A percentile compares a stretch with the other conserved stretches of the same genome.
Evolutionary conservation across 2,797 vertebrate species (phyloP).

Genomic region (Sebastes nivosus): DNA sequence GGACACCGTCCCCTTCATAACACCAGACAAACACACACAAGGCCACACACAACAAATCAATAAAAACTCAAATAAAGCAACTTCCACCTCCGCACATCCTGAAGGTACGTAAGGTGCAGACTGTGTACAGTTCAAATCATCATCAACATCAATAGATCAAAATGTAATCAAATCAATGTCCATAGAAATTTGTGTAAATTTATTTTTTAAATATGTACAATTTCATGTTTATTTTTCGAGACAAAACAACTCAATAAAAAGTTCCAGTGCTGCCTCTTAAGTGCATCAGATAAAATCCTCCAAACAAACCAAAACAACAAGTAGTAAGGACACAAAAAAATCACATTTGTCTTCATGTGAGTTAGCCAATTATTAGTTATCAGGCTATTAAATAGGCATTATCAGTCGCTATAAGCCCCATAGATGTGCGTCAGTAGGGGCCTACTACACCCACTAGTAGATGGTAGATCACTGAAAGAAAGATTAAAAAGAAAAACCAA

Average conservation of each 20-base stretch:
- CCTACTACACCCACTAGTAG: no score
- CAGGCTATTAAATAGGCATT: no score
- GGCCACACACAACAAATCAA: neutral
- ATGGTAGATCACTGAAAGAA: no score
- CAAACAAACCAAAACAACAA: neutral
- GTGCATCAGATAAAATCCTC: constrained; percentile 16
- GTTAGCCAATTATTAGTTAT: no score
- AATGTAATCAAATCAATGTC: neutral
- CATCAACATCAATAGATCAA: neutral
- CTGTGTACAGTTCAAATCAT: neutral
- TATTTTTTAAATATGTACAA: neutral
- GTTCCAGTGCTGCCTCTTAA: neutral
- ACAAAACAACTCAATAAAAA: neutral
- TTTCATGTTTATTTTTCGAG: neutral
- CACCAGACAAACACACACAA: neutral
- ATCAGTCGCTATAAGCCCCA: no score
- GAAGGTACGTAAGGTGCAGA: neutral
- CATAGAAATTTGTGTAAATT: neutral
- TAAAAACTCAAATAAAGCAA: neutral
- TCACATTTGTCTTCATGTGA: neutral
- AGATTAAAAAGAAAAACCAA: no score
- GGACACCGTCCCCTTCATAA: constrained; percentile 41
- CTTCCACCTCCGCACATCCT: neutral
- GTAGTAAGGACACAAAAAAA: neutral
- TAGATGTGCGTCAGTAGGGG: no score